phyloP scores from a whole-genome alignment of 2,113 vertebrate genomes.

The Numida meleagris region DNA sequence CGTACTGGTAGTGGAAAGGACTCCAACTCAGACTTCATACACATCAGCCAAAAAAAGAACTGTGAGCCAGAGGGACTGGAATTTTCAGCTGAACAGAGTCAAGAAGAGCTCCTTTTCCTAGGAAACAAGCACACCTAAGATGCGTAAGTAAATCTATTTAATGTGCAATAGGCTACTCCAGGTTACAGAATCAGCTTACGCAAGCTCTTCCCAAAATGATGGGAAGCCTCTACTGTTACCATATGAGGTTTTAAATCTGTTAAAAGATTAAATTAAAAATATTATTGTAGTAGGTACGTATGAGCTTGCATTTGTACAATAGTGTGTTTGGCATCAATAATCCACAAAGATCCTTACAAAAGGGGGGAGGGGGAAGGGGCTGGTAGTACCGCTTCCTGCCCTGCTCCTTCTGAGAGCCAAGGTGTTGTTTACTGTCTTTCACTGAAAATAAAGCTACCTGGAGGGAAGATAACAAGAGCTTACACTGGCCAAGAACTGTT shows the following conservation, averaged over 20 bases:
- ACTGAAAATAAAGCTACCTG: not conserved
- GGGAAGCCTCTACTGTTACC: not conserved
- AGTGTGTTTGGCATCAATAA: not conserved
- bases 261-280: not conserved
- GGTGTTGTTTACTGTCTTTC: not conserved
- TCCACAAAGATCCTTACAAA: not conserved
- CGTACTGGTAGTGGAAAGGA: fast-evolving
- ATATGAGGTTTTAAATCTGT: not conserved
- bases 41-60: not conserved
- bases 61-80: not conserved
- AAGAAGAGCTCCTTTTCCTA: not conserved
- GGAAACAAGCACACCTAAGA: not conserved
- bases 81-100: not conserved
- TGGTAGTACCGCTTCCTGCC: not conserved
- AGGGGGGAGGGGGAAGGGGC: not conserved
- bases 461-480: not conserved
- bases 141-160: not conserved
- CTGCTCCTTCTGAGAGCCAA: not conserved
- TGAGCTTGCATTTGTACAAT: not conserved
- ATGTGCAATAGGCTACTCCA: not conserved
- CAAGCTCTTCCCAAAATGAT: not conserved
- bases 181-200: not conserved
- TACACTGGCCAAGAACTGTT: not conserved
- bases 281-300: not conserved
- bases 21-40: not conserved